A percentile compares a stretch with the other conserved stretches of the same genome.
Conservation (phyloP, 1,140 invertebrate genomes). For the Cotesia chilonis region DNA sequence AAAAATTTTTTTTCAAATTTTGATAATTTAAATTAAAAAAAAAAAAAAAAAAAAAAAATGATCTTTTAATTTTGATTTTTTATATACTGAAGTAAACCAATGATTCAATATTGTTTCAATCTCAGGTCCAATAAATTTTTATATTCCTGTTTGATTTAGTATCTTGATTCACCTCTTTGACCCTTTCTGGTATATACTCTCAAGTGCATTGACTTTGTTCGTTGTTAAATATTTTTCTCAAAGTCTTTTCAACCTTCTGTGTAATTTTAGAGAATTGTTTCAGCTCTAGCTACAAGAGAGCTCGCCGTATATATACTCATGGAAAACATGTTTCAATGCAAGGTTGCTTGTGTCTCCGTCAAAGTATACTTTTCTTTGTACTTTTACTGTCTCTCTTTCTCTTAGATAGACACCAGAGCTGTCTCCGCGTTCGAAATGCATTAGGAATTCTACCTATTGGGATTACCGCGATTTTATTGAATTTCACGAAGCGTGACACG, state of each 20-base stretch:
- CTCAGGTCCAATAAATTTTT: not conserved
- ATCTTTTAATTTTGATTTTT: too few species aligned
- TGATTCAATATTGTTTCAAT: not conserved
- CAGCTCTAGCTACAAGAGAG: conserved; percentile 12
- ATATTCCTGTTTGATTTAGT: too few species aligned
- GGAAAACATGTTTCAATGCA: conserved; percentile 34
- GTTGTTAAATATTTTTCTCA: conserved; percentile 18
- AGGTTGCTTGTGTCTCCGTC: conserved; percentile 30
- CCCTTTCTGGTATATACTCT: not conserved
- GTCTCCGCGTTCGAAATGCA: conserved; percentile 38
- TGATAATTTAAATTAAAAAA: too few species aligned
- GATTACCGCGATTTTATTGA: conserved; percentile 44
- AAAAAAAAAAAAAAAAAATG: too few species aligned
- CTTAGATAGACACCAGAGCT: conserved; percentile 22
- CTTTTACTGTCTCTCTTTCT: conserved; percentile 24
- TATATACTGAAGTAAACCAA: too few species aligned
- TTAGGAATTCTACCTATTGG: conserved; percentile 44
- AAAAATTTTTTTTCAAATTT: too few species aligned
- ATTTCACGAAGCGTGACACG: conserved; percentile 37
- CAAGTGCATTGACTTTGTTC: conserved; percentile 7
- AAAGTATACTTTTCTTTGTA: conserved; percentile 3
- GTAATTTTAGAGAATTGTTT: conserved; percentile 20
- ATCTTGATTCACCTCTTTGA: too few species aligned
- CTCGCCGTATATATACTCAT: conserved; percentile 20
- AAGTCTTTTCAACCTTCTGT: not conserved